These are phyloP conservation scores for Oligia fasciuncula DNA, from an alignment of 2,888 invertebrate genomes.

Conservation along the genomic window DNA sequence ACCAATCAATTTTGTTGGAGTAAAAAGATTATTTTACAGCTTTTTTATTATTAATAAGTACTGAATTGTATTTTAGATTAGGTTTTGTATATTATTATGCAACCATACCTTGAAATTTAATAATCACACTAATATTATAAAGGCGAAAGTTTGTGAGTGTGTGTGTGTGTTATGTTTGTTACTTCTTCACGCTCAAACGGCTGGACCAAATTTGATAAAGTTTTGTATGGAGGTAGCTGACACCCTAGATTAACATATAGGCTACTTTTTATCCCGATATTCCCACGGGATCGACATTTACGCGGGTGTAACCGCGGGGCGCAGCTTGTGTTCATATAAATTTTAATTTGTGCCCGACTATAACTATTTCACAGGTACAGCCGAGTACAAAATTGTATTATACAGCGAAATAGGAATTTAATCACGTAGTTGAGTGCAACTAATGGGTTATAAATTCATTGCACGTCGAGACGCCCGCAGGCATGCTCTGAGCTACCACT, in stretches of 20 bases:
- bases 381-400: slow-evolving; percentile 56
- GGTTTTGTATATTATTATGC: neutral
- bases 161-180: too few relatives aligned
- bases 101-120: neutral
- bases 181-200: too few relatives aligned
- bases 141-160: too few relatives aligned
- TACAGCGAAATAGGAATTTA: slow-evolving; percentile 66
- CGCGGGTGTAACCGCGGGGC: too few relatives aligned
- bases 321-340: neutral
- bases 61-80: slow-evolving; percentile 12
- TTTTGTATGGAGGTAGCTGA: too few relatives aligned
- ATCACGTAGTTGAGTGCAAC: slow-evolving; percentile 64
- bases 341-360: neutral
- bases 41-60: slow-evolving; percentile 3
- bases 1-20: slow-evolving; percentile 41
- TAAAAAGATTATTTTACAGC: slow-evolving; percentile 30
- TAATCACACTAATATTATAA: too few relatives aligned
- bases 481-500: slow-evolving; percentile 40
- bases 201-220: too few relatives aligned
- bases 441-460: slow-evolving; percentile 70
- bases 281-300: too few relatives aligned
- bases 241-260: too few relatives aligned
- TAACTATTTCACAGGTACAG: slow-evolving; percentile 26
- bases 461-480: slow-evolving; percentile 62
- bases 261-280: too few relatives aligned